A percentile compares a stretch with the other conserved stretches of the same genome.
These are phyloP conservation scores for Crossocerus cetratus DNA, from an alignment of 2,888 invertebrate species.

Conservation along the genomic window DNA sequence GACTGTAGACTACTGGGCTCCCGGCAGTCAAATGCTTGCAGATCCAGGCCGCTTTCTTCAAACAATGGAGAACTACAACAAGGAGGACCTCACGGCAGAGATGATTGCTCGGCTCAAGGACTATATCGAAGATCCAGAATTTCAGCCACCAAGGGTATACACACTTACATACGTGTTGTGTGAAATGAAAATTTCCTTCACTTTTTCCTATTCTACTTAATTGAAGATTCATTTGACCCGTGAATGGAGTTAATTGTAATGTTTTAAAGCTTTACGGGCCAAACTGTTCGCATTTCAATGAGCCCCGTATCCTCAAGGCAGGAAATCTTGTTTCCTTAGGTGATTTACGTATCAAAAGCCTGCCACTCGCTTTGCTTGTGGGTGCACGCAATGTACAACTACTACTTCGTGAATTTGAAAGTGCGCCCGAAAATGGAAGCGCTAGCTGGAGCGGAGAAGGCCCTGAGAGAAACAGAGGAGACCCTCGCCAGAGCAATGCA, in stretches of 20 bases:
- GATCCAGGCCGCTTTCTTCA: conserved; percentile 91
- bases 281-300: no score
- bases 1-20: conserved; percentile 91
- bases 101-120: conserved; percentile 89
- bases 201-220: not conserved
- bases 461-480: conserved; percentile 83
- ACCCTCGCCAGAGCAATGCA: conserved; percentile 85
- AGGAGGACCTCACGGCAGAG: conserved; percentile 88
- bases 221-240: not conserved
- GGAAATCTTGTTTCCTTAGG: conserved; percentile 28
- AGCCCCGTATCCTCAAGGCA: no score
- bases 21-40: conserved; percentile 88
- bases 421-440: conserved; percentile 94
- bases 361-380: conserved; percentile 91
- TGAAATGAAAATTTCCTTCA: not conserved
- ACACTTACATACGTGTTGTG: not conserved
- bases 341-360: conserved; percentile 84
- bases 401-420: conserved; percentile 89
- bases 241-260: not conserved
- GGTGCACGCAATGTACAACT: conserved; percentile 96
- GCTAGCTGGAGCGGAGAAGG: conserved; percentile 84
- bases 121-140: conserved; percentile 87
- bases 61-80: conserved; percentile 91
- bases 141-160: conserved; percentile 81
- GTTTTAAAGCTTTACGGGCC: no score